Percentiles rank a stretch among this genome's conserved stretches.
Evolutionary conservation across 2,113 vertebrate species (phyloP).

Genomic region (Cercopithecus mona): DNA sequence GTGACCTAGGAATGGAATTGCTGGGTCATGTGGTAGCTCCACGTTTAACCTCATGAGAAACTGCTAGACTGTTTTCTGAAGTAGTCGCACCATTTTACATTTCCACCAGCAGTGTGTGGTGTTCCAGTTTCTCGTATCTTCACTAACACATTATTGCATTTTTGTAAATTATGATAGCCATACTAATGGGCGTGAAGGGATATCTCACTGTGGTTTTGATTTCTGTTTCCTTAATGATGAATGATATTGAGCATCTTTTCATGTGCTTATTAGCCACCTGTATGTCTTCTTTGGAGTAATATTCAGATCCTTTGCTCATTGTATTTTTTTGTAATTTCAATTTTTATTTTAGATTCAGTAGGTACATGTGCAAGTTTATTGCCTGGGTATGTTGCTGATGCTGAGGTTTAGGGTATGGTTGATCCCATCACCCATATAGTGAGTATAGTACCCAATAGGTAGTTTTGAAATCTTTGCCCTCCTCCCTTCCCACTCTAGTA

Average conservation of each 20-base stretch:
- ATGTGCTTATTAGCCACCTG: background rate
- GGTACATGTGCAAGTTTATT: no score
- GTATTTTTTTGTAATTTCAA: no score
- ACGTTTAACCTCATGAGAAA: background rate
- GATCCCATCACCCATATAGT: no score
- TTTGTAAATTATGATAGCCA: background rate
- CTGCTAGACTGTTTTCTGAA: background rate
- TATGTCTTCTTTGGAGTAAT: background rate
- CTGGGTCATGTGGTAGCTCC: background rate
- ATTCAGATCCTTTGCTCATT: background rate
- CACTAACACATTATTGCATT: background rate
- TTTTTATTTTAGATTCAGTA: no score
- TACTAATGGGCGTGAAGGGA: background rate
- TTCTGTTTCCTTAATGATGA: background rate
- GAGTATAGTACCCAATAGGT: no score
- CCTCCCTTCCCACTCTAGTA: no score
- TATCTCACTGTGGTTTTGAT: background rate
- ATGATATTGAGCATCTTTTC: background rate
- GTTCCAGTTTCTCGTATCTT: background rate
- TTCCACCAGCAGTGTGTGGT: background rate
- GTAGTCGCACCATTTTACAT: fast-evolving
- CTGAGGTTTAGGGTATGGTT: no score
- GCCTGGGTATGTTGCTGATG: no score
- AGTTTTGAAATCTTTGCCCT: no score
- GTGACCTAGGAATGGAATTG: background rate